These are phyloP conservation scores for Eulemur macaco DNA, from an alignment of 2,113 vertebrate species.

Conservation along the genomic window DNA sequence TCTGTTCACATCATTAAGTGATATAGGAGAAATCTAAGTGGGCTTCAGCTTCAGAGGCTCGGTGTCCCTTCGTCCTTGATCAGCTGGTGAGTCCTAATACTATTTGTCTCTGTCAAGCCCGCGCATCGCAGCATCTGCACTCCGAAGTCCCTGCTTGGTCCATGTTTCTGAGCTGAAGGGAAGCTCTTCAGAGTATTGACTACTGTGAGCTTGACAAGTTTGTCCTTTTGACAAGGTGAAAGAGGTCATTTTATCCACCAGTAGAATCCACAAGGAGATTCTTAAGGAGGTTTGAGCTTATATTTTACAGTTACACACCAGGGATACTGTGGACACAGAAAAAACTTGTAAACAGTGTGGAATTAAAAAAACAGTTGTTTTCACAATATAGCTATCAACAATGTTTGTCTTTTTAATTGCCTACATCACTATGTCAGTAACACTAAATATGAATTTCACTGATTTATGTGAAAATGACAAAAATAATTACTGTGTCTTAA, in stretches of 20 bases:
- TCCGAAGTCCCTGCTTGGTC: slow-evolving; percentile 82
- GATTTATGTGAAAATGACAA: slow-evolving; percentile 57
- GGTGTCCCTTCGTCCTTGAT: slow-evolving; percentile 94
- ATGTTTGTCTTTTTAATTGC: slow-evolving; percentile 60
- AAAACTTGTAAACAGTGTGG: slow-evolving; percentile 21
- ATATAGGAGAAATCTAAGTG: slow-evolving; percentile 78
- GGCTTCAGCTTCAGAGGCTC: slow-evolving; percentile 77
- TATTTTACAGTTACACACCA: slow-evolving; percentile 57
- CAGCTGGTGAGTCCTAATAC: slow-evolving; percentile 80
- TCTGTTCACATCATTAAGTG: slow-evolving; percentile 79
- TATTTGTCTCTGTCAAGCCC: slow-evolving; percentile 94
- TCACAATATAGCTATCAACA: slow-evolving; percentile 72
- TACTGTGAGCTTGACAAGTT: slow-evolving; percentile 80
- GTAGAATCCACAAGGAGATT: slow-evolving; percentile 78
- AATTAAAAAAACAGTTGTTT: slow-evolving; percentile 46
- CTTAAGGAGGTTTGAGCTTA: slow-evolving; percentile 66
- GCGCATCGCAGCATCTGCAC: slow-evolving; percentile 83
- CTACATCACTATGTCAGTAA: background rate
- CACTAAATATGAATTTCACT: slow-evolving; percentile 52
- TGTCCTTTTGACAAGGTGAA: slow-evolving; percentile 86
- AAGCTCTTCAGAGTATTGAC: slow-evolving; percentile 83
- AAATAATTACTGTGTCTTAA: slow-evolving; percentile 59
- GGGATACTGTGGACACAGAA: background rate
- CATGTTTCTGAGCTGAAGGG: slow-evolving; percentile 86
- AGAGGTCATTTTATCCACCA: slow-evolving; percentile 81